Percentiles rank a stretch among this genome's conserved stretches.
Evolutionary conservation across 2,113 vertebrate genomes (phyloP).

Genomic region (Spea multiplicata): DNA sequence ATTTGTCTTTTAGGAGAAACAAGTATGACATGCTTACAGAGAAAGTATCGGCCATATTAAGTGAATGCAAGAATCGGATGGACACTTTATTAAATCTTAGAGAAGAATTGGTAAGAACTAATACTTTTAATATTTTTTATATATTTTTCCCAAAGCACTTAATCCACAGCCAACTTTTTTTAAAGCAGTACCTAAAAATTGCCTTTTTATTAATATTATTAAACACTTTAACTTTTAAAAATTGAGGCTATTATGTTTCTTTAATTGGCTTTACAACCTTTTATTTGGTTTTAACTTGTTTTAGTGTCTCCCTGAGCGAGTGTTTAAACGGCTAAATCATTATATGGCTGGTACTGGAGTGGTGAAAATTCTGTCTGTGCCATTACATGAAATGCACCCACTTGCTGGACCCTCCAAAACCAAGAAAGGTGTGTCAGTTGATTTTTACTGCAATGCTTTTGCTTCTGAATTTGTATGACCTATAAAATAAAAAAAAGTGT

Average conservation of each 20-base stretch:
- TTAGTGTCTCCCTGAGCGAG: conserved; percentile 76
- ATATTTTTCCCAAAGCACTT: no score
- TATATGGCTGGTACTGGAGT: conserved; percentile 82
- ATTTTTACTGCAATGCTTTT: no score
- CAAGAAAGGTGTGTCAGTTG: conserved; percentile 83
- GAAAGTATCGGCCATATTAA: conserved; percentile 74
- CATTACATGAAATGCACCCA: conserved; percentile 80
- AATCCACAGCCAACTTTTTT: no score
- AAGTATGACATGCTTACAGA: conserved; percentile 94
- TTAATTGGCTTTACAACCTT: no score
- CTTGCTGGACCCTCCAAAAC: conserved; percentile 74
- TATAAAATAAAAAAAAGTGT: no score
- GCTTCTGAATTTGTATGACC: no score
- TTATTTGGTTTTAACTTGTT: conserved; percentile 18
- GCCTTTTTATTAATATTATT: no score
- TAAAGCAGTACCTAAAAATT: no score
- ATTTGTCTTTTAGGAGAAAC: conserved; percentile 72
- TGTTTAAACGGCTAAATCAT: conserved; percentile 80
- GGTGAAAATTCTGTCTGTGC: conserved; percentile 70
- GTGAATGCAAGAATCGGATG: conserved; percentile 65
- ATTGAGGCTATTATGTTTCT: no score
- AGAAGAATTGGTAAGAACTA: conserved; percentile 77
- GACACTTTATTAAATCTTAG: conserved; percentile 70
- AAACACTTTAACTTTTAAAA: no score
- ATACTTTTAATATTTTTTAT: no score